Base-by-base conservation (phyloP, 1,140 invertebrate species). In the Plectus sambesii region DNA sequence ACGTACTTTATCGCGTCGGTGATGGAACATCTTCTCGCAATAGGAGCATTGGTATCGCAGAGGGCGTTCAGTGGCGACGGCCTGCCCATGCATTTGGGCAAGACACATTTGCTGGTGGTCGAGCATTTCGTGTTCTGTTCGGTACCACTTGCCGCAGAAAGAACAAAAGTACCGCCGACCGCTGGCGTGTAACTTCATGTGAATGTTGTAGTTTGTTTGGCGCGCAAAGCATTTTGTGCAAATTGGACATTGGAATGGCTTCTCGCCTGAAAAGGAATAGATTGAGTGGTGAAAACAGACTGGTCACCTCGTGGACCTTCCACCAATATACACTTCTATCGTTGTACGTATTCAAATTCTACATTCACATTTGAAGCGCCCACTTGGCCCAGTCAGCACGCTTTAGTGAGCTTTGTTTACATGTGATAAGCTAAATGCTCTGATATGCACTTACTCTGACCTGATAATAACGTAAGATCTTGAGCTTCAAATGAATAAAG, bases 21-120 rank as follows among this genome's bases (percentile, higher is more conserved):
- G 19, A 33, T 49, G 44, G 24, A 50, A 50, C 6, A 46, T 9
- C 23, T 48, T 48, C 9, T 46, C 46, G 23, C 46, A 48, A 22
- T 44, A 48, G 12, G 5, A 9, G 22, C 46, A 48, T 12, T 48
- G 6, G 20, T 48, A 48, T 5, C 46, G 40, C n/a, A 48, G n/a
- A n/a, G 46, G 46, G 17, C 29, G 42, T 4, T 25, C 46, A 23
- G 15, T 8, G 6, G 23, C 5, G 6, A 19, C n/a, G 23, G 20
- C 9, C 5, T 48, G 25, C 23, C 46, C 46, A 23, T 47, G 27
- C 26, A 48, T 44, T 9, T 39, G 4, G 20, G 41, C 9, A 6
- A 48, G 15, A 23, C 40, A 48, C 15, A 6, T 5, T 19, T 19
- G 15, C 20, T 46, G 46, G 23, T 48, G 46, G 12, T 15, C 17